Percentiles rank a stretch among this genome's conserved stretches.
These are phyloP conservation scores for Sinella curviseta DNA, from an alignment of 1,140 invertebrate species.

Conservation along the genomic window DNA sequence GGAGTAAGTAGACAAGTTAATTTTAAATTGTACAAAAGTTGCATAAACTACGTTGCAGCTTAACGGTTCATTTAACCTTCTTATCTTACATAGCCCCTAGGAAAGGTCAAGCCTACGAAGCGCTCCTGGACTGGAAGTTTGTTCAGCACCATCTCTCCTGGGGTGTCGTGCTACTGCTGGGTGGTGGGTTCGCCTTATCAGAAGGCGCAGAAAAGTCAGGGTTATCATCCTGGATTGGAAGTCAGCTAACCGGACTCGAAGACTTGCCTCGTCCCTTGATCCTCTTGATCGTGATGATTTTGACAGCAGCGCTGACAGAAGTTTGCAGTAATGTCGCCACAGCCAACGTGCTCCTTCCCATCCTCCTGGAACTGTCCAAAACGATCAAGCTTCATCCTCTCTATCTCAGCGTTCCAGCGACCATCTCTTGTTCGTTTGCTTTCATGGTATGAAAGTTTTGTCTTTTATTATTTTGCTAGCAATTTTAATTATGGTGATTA, in stretches of 20 bases:
- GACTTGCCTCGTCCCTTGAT: conserved; percentile 52
- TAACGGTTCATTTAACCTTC: background rate
- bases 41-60: background rate
- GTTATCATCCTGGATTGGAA: conserved; percentile 72
- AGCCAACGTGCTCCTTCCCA: conserved; percentile 77
- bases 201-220: conserved; percentile 75
- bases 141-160: conserved; percentile 76
- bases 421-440: conserved; percentile 73
- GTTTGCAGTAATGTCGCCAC: conserved; percentile 75
- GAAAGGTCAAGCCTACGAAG: conserved; percentile 43
- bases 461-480: too few relatives aligned
- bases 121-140: conserved; percentile 75
- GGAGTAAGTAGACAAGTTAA: conserved; percentile 31
- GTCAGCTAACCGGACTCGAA: conserved; percentile 56
- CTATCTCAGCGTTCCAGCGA: conserved; percentile 81
- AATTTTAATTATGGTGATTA: too few relatives aligned
- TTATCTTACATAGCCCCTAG: conserved; percentile 4
- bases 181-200: conserved; percentile 51
- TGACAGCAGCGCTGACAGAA: conserved; percentile 68
- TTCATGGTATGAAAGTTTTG: conserved; percentile 73
- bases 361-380: conserved; percentile 71
- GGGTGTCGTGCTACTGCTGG: conserved; percentile 57
- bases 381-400: conserved; percentile 73
- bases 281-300: conserved; percentile 54
- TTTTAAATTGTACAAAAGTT: too few relatives aligned